Conservation (phyloP, 2,797 vertebrate genomes). For the Sebastes hopkinsi region DNA sequence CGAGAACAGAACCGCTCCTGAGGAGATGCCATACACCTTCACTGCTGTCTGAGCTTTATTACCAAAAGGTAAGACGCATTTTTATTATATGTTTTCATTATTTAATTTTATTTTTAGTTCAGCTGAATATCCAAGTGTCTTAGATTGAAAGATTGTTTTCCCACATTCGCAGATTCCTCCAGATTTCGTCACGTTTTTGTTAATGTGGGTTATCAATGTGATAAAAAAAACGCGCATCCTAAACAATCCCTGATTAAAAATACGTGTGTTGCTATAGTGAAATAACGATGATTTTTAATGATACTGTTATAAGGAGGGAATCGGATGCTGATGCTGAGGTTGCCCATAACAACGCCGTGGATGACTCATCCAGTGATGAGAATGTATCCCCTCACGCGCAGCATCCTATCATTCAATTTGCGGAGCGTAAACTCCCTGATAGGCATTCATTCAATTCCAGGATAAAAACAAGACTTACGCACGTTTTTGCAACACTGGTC, state of each 20-base stretch:
- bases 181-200: neutral
- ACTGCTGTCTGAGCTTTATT: slow-evolving; percentile 76
- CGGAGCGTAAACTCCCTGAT: slow-evolving; percentile 30
- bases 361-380: slow-evolving; percentile 80
- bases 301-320: slow-evolving; percentile 15
- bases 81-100: neutral
- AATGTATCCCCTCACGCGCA: slow-evolving; percentile 40
- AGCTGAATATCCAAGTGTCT: neutral
- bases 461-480: slow-evolving; percentile 45
- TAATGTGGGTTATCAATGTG: neutral
- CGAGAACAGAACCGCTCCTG: slow-evolving; percentile 65
- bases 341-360: slow-evolving; percentile 78
- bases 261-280: neutral
- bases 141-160: neutral
- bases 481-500: no score
- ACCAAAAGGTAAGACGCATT: slow-evolving; percentile 76
- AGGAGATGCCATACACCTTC: slow-evolving; percentile 78
- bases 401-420: slow-evolving; percentile 48
- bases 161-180: neutral
- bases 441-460: slow-evolving; percentile 4
- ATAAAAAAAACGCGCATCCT: neutral
- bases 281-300: neutral
- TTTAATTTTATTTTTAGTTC: neutral
- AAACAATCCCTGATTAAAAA: neutral
- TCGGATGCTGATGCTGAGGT: slow-evolving; percentile 71